Evolutionary conservation across 2,888 invertebrate species (phyloP).

Genomic region (Hypolimnas misippus): DNA sequence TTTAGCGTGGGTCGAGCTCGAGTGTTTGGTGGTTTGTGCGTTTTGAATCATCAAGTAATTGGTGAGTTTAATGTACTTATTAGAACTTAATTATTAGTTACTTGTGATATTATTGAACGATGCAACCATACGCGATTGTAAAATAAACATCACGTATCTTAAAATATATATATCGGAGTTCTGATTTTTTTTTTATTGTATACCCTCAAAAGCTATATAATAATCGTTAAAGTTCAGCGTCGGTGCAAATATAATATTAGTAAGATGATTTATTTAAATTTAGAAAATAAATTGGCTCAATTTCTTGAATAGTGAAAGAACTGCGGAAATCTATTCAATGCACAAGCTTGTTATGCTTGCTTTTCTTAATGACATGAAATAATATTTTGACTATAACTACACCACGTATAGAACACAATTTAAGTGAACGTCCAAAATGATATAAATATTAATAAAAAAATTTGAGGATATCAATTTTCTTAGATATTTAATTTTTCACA

Average conservation of each 20-base stretch:
- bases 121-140: neutral
- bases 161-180: neutral
- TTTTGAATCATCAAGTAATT: constrained; percentile 44
- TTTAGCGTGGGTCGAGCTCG: constrained; percentile 70
- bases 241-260: constrained; percentile 20
- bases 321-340: neutral
- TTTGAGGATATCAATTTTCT: too few species aligned
- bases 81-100: constrained; percentile 3
- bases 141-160: constrained; percentile 11
- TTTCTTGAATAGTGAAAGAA: neutral
- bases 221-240: constrained; percentile 21
- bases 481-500: too few species aligned
- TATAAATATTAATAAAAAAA: too few species aligned
- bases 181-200: constrained; percentile 22
- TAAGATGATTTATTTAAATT: neutral
- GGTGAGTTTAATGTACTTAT: constrained; percentile 33
- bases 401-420: neutral
- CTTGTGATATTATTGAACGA: neutral
- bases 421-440: neutral
- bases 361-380: neutral
- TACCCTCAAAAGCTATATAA: neutral
- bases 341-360: constrained; percentile 10
- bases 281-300: neutral
- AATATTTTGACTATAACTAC: constrained; percentile 5
- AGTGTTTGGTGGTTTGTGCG: constrained; percentile 48